Conservation (phyloP, 2,113 vertebrate species). For the Pedetes capensis region DNA sequence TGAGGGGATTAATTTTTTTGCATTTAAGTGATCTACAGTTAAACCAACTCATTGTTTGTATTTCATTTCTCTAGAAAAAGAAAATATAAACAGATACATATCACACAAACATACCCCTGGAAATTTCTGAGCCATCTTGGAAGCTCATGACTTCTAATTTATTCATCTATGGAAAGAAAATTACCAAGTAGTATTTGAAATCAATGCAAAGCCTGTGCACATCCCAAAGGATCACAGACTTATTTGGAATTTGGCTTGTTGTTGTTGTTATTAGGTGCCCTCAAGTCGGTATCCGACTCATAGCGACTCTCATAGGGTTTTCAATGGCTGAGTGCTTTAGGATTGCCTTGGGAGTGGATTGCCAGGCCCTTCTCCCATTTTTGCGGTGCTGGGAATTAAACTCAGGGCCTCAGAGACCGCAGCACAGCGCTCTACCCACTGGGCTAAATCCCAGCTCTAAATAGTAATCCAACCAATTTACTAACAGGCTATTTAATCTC, state of each 20-base stretch:
- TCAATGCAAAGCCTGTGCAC: neutral
- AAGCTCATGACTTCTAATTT: neutral
- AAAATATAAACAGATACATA: neutral
- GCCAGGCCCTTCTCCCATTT: too few relatives aligned
- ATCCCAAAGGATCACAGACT: neutral
- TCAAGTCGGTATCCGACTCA: too few relatives aligned
- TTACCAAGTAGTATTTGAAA: neutral
- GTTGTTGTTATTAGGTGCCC: too few relatives aligned
- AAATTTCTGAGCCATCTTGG: neutral
- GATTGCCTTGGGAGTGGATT: too few relatives aligned
- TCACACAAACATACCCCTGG: neutral
- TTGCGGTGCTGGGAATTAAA: too few relatives aligned
- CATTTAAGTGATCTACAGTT: slow-evolving; percentile 6
- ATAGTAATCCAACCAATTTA: neutral
- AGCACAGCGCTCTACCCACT: too few relatives aligned
- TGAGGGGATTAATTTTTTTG: neutral
- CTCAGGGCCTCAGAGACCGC: too few relatives aligned
- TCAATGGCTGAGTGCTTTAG: too few relatives aligned
- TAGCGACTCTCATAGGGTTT: too few relatives aligned
- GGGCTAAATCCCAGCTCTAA: too few relatives aligned
- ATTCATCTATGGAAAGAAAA: neutral
- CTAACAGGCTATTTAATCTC: neutral
- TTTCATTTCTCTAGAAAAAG: neutral
- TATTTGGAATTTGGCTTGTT: slow-evolving; percentile 2
- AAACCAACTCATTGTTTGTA: neutral